Conservation (phyloP, 2,888 invertebrate genomes). For the Chesias legatella region DNA sequence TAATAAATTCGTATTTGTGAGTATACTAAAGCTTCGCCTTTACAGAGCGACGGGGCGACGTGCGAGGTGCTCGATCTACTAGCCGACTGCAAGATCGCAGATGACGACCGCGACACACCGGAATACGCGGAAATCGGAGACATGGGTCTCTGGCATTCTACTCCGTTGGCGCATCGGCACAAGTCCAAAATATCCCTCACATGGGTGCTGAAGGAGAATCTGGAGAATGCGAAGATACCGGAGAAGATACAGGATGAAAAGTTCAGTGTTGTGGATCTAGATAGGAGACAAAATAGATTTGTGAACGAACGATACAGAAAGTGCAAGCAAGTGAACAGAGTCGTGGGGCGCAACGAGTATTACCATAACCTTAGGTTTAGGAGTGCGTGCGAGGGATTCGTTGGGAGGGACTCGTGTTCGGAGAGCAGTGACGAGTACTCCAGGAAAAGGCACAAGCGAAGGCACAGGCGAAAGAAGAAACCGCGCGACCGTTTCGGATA, state of each 20-base stretch:
- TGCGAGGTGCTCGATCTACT: conserved; percentile 66
- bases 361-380: conserved; percentile 72
- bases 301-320: conserved; percentile 52
- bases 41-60: conserved; percentile 46
- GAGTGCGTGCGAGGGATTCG: conserved; percentile 67
- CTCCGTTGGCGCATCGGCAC: conserved; percentile 65
- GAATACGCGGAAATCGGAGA: conserved; percentile 70
- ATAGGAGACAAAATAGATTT: conserved; percentile 30
- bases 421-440: conserved; percentile 67
- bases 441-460: conserved; percentile 69
- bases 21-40: conserved; percentile 13
- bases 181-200: conserved; percentile 86
- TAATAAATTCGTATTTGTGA: conserved; percentile 2
- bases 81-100: conserved; percentile 58
- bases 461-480: conserved; percentile 66
- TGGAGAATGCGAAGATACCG: conserved; percentile 60
- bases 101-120: conserved; percentile 41
- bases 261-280: no score
- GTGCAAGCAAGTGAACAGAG: conserved; percentile 47
- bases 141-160: conserved; percentile 76
- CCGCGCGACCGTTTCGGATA: conserved; percentile 83
- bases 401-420: conserved; percentile 55
- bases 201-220: conserved; percentile 86
- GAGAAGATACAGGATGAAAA: conserved; percentile 26
- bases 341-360: conserved; percentile 67